These are phyloP conservation scores for Scolopax rusticola DNA, from an alignment of 2,797 vertebrate species.

Conservation along the genomic window DNA sequence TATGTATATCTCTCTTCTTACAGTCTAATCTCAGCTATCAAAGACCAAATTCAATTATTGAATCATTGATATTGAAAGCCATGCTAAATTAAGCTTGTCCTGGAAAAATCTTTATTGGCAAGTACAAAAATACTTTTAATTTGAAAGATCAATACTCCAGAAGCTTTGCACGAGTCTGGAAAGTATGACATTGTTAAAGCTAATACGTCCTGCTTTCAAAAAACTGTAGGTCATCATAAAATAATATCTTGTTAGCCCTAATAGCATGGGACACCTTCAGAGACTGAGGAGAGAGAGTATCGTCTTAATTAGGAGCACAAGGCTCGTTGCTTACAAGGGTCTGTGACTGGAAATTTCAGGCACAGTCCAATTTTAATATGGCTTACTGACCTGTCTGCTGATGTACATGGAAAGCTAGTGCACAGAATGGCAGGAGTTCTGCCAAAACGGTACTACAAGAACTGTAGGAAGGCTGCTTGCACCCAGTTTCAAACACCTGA, in stretches of 20 bases:
- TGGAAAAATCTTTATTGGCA: slow-evolving; percentile 11
- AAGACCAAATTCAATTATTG: slow-evolving; percentile 12
- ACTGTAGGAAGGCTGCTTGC: slow-evolving; percentile 14
- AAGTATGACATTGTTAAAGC: slow-evolving; percentile 24
- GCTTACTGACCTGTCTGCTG: neutral
- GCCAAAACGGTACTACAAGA: neutral
- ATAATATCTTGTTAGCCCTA: neutral
- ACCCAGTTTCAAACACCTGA: slow-evolving; percentile 18
- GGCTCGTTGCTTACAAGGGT: neutral
- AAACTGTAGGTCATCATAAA: slow-evolving; percentile 22
- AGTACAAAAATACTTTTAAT: slow-evolving; percentile 1
- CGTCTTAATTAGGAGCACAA: neutral
- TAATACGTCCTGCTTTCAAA: slow-evolving; percentile 26
- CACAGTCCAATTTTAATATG: neutral
- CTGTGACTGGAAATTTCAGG: slow-evolving; percentile 51
- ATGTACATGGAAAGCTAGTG: slow-evolving; percentile 15
- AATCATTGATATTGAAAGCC: slow-evolving; percentile 36
- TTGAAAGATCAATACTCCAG: slow-evolving; percentile 32
- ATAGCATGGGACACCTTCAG: slow-evolving; percentile 28
- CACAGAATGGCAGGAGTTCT: neutral
- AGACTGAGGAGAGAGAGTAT: slow-evolving; percentile 41
- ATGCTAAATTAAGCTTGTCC: slow-evolving; percentile 31
- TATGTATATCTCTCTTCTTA: slow-evolving; percentile 50
- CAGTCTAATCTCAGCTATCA: slow-evolving; percentile 15
- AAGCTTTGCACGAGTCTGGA: slow-evolving; percentile 30